phyloP scores from a whole-genome alignment of 2,797 vertebrate genomes.

The Gallinago stenura region DNA sequence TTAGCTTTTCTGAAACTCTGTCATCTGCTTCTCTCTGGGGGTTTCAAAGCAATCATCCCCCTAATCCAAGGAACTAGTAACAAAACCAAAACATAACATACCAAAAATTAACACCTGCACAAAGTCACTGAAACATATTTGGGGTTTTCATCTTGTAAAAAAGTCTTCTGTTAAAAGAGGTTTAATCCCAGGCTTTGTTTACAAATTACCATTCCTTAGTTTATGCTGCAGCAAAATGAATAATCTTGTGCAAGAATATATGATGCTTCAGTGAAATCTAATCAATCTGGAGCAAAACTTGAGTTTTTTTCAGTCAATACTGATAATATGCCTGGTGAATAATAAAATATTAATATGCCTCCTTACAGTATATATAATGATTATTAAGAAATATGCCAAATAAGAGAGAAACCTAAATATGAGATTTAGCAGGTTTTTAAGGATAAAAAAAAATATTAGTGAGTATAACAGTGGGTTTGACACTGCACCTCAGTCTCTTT shows the following conservation, averaged over 20 bases:
- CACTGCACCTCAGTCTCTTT: background rate
- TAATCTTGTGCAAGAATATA: background rate
- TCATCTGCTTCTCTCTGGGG: slow-evolving; percentile 25
- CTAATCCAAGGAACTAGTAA: background rate
- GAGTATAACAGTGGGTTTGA: background rate
- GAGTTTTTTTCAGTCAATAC: background rate
- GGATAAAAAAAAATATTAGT: background rate
- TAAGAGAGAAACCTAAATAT: background rate
- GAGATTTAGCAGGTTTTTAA: background rate
- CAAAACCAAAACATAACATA: background rate
- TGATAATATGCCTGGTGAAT: background rate
- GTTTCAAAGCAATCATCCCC: slow-evolving; percentile 21
- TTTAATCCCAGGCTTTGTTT: background rate
- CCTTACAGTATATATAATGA: background rate
- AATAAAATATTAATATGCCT: background rate
- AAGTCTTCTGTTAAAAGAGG: background rate
- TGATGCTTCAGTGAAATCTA: background rate
- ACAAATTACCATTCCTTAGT: background rate
- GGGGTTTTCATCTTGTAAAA: background rate
- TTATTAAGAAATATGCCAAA: background rate
- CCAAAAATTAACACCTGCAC: background rate
- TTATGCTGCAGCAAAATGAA: background rate
- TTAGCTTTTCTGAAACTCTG: slow-evolving; percentile 16
- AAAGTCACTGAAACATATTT: background rate
- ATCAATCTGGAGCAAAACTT: background rate